Evolutionary conservation across 2,113 vertebrate species (phyloP).

Genomic region (Scytalopus superciliaris): DNA sequence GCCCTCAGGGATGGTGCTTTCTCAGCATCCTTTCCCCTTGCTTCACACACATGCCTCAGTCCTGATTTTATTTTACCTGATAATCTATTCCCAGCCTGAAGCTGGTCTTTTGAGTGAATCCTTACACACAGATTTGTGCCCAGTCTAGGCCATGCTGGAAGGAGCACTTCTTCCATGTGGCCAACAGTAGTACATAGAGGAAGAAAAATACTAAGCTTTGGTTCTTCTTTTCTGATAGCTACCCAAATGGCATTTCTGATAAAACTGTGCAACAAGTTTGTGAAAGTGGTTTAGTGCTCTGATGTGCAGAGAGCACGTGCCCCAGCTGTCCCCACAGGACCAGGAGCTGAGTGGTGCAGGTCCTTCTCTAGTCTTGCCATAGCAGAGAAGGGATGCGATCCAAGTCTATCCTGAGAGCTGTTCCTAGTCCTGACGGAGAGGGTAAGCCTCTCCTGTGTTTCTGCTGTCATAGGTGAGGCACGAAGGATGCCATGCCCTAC

Average conservation of each 20-base stretch:
- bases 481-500: no score
- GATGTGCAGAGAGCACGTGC: not conserved
- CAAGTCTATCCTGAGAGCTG: fast-evolving
- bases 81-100: not conserved
- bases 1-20: not conserved
- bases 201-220: not conserved
- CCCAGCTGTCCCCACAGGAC: not conserved
- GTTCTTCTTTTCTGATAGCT: not conserved
- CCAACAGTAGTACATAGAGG: fast-evolving
- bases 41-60: not conserved
- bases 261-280: not conserved
- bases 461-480: fast-evolving
- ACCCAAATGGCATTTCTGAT: conserved; percentile 26
- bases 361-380: not conserved
- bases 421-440: not conserved
- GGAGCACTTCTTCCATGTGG: not conserved
- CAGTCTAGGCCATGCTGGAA: not conserved
- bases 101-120: not conserved
- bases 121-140: not conserved
- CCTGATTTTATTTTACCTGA: no score
- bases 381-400: not conserved
- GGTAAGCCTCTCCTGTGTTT: not conserved
- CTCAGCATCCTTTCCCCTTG: not conserved
- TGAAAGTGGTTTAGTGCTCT: not conserved
- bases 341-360: not conserved